phyloP scores from a whole-genome alignment of 2,888 invertebrate genomes.

The Eurytoma californica region DNA sequence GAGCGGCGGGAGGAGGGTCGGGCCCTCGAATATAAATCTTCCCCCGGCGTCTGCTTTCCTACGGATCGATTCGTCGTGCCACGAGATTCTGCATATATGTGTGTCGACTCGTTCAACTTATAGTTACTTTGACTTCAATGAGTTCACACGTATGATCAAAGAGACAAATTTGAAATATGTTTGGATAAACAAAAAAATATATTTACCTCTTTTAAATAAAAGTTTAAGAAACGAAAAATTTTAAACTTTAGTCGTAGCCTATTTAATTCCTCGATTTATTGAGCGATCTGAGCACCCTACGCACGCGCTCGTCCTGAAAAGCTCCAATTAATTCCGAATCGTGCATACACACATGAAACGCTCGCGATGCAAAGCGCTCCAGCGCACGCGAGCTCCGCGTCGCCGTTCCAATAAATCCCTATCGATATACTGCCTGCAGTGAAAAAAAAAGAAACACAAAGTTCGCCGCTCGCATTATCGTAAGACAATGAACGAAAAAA shows the following conservation, averaged over 20 bases:
- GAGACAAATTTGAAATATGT: too few relatives aligned
- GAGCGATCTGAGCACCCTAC: slow-evolving; percentile 8
- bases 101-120: too few relatives aligned
- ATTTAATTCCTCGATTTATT: not conserved
- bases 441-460: not conserved
- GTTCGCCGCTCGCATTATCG: too few relatives aligned
- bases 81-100: too few relatives aligned
- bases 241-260: too few relatives aligned
- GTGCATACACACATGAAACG: not conserved
- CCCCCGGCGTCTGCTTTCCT: not conserved
- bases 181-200: too few relatives aligned
- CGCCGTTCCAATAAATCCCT: slow-evolving; percentile 13
- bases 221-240: too few relatives aligned
- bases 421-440: not conserved
- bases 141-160: too few relatives aligned
- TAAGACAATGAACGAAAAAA: not conserved
- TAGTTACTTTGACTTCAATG: too few relatives aligned
- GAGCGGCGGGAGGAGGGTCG: not conserved
- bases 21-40: slow-evolving; percentile 11
- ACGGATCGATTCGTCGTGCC: not conserved
- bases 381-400: not conserved
- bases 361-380: not conserved
- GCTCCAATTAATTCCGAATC: slow-evolving; percentile 20
- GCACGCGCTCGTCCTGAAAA: slow-evolving; percentile 21
- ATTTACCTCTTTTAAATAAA: too few relatives aligned